These are phyloP conservation scores for Spatulosminthurus flaviceps DNA, from an alignment of 2,888 invertebrate genomes.

Conservation along the genomic window DNA sequence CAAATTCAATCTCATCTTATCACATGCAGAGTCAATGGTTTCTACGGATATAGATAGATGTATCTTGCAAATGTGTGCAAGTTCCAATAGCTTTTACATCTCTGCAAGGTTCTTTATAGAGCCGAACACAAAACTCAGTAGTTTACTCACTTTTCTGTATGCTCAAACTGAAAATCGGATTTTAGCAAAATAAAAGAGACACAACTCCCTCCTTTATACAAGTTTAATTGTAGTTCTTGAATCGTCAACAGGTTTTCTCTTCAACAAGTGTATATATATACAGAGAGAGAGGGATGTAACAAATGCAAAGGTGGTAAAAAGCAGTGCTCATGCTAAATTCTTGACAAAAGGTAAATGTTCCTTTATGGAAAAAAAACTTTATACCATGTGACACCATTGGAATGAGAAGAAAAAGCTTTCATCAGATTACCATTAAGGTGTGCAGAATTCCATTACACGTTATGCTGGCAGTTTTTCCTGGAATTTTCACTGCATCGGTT, in stretches of 20 bases:
- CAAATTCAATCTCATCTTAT: too few species aligned
- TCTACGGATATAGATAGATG: too few species aligned
- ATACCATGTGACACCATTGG: not conserved
- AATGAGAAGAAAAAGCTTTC: not conserved
- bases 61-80: too few species aligned
- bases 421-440: not conserved
- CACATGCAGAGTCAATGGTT: too few species aligned
- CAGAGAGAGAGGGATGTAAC: too few species aligned
- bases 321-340: not conserved
- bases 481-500: too few species aligned
- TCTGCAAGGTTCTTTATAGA: not conserved
- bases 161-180: not conserved
- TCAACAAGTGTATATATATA: not conserved
- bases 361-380: not conserved
- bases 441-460: constrained; percentile 4
- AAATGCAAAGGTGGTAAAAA: too few species aligned
- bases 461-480: not conserved
- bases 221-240: not conserved
- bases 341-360: not conserved
- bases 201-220: not conserved
- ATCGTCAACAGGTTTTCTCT: constrained; percentile 2
- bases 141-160: not conserved
- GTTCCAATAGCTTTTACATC: not conserved
- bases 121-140: too few species aligned
- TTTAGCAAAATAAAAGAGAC: not conserved